Evolutionary conservation across 1,140 invertebrate species (phyloP).

Genomic region (Saccostrea echinata): DNA sequence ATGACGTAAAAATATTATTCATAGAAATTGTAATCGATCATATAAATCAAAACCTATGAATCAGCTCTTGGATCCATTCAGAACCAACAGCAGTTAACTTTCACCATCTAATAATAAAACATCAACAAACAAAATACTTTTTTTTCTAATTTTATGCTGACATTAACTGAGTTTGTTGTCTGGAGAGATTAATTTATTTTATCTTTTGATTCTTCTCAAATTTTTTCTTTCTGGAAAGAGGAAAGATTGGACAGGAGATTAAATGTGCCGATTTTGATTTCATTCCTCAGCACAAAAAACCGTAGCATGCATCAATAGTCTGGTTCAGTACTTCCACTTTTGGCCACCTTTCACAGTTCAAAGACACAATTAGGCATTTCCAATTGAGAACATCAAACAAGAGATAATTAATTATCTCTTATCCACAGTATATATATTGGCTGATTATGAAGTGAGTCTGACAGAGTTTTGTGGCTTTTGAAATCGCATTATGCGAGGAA

Average conservation of each 20-base stretch:
- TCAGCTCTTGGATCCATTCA: too few species aligned
- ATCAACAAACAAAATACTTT: too few species aligned
- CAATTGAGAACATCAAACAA: slow-evolving; percentile 5
- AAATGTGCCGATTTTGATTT: too few species aligned
- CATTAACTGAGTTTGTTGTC: too few species aligned
- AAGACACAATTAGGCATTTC: slow-evolving; percentile 7
- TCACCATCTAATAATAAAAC: too few species aligned
- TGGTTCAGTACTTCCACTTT: neutral
- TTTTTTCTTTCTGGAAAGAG: too few species aligned
- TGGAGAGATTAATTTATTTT: too few species aligned
- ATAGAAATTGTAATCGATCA: neutral
- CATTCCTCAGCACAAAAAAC: too few species aligned
- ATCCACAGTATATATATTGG: neutral
- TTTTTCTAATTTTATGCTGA: too few species aligned
- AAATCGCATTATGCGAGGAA: slow-evolving; percentile 14
- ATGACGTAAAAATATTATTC: neutral
- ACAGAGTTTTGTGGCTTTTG: slow-evolving; percentile 8
- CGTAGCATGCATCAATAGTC: neutral
- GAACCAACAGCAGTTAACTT: too few species aligned
- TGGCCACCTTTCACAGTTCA: slow-evolving; percentile 8
- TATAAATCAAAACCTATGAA: neutral
- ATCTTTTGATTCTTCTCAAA: too few species aligned
- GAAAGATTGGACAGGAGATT: too few species aligned
- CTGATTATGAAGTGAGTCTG: slow-evolving; percentile 4
- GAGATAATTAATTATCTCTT: slow-evolving; percentile 3